Evolutionary conservation across 2,113 vertebrate species (phyloP).

Genomic region (Aspidoscelis tigris): DNA sequence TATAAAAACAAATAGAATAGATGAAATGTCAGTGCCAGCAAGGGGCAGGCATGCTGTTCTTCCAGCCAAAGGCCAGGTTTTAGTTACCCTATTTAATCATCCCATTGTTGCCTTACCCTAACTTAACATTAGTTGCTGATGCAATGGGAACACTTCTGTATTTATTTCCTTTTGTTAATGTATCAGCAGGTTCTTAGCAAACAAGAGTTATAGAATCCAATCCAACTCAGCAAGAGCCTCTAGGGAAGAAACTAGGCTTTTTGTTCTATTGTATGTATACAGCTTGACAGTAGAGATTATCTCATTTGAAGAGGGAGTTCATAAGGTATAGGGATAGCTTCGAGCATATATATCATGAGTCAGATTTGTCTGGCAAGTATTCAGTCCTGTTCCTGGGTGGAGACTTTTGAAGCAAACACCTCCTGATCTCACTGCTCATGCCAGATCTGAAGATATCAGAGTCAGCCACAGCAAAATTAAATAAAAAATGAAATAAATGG

Average conservation of each 20-base stretch:
- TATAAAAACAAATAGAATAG: too few relatives aligned
- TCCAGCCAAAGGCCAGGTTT: not conserved
- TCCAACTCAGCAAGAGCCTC: conserved; percentile 32
- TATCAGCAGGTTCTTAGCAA: conserved; percentile 45
- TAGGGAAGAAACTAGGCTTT: conserved; percentile 42
- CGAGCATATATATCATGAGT: conserved; percentile 57
- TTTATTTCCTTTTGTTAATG: not conserved
- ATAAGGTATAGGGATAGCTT: conserved; percentile 60
- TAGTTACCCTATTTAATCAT: not conserved
- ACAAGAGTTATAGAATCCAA: conserved; percentile 48
- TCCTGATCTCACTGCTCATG: conserved; percentile 60
- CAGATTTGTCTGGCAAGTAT: conserved; percentile 42
- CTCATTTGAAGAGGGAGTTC: conserved; percentile 61
- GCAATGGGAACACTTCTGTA: not conserved
- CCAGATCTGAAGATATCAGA: conserved; percentile 61
- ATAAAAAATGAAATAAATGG: conserved; percentile 49
- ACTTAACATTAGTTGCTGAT: conserved; percentile 6
- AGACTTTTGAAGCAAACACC: conserved; percentile 63
- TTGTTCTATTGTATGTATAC: conserved; percentile 62
- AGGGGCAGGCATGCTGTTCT: too few relatives aligned
- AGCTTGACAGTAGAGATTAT: conserved; percentile 53
- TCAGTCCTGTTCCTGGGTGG: conserved; percentile 54
- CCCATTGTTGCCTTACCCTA: accelerated
- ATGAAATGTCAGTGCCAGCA: too few relatives aligned
- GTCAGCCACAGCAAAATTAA: conserved; percentile 54